Base-by-base conservation (phyloP, 1,140 invertebrate species). In the Trachymyrmex cornetzi region DNA sequence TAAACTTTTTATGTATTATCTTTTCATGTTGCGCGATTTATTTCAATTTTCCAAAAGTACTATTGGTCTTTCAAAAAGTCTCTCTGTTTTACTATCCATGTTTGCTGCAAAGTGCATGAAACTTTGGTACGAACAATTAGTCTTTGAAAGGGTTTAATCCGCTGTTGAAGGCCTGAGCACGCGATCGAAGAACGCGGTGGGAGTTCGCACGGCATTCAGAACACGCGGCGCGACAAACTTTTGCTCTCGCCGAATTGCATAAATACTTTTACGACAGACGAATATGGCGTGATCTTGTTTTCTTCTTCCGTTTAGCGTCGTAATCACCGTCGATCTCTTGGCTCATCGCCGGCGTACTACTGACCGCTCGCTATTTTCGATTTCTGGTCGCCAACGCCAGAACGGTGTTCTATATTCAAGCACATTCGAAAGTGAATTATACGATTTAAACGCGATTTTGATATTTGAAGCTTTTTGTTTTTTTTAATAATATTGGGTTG, bases 291-390 rank as follows among this genome's bases (percentile, higher is more conserved):
- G 61, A 0, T 82, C 53, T 69, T 50, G 11, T 89, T 85, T 85
- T 50, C 66, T 59, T 63, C 50, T 88, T 85, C 72, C 66, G 80
- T 88, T 89, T 88, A 71, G n/a, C 16, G n/a, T 22, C 55, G 63
- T 16, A 44, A 48, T 53, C 34, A 38, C 7, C 53, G 30, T 27
- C 38, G 27, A 24, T 53, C 59, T 30, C 53, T 50, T 86, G 81
- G 82, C 82, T 57, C 57, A 59, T 86, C 55, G 87, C 88, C 75
- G 87, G 14, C 19, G 16, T 5, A 30, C 30, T 30, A 55, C 48
- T 74, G 67, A 63, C 67, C 66, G n/a, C 38, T 53, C 27, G 63
- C 16, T 85, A 57, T 86, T 85, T 89, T 67, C 30, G 50, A 48
- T 71, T 57, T 84, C n/a, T 75, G 19, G 3, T 84, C 30, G 12